phyloP scores from a whole-genome alignment of 2,113 vertebrate genomes.

The Dissostichus mawsoni region DNA sequence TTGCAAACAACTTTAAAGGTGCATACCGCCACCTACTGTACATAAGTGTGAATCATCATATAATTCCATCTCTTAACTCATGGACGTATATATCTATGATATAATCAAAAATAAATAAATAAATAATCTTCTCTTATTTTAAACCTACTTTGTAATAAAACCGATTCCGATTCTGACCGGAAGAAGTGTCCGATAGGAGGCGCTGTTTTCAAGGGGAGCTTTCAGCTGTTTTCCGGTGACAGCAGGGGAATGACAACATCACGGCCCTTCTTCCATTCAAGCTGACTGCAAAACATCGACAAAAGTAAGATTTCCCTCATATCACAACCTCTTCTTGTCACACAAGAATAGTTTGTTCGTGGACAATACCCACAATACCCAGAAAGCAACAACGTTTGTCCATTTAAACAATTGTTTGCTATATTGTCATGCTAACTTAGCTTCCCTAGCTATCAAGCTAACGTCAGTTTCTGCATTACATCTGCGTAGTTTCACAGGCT shows the following conservation, averaged over 20 bases:
- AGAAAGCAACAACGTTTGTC: not conserved
- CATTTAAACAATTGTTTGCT: not conserved
- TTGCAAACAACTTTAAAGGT: too few species aligned
- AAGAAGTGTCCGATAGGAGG: not conserved
- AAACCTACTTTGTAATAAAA: too few species aligned
- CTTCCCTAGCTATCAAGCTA: constrained; percentile 66
- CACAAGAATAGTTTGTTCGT: rapidly evolving
- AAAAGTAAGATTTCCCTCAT: constrained; percentile 60
- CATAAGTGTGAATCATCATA: too few species aligned
- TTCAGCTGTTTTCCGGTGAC: constrained; percentile 61
- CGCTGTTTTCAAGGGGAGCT: constrained; percentile 7
- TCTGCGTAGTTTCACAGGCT: constrained; percentile 61
- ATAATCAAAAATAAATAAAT: too few species aligned
- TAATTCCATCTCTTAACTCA: too few species aligned
- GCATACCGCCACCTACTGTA: too few species aligned
- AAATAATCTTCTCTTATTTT: too few species aligned
- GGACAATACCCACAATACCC: not conserved
- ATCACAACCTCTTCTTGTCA: rapidly evolving
- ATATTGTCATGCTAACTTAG: constrained; percentile 39
- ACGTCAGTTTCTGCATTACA: constrained; percentile 40
- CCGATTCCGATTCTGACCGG: too few species aligned
- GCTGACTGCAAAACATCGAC: constrained; percentile 35
- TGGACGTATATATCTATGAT: too few species aligned
- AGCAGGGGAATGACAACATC: constrained; percentile 63
- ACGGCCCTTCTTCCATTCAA: constrained; percentile 47